Evolutionary conservation across 2,113 vertebrate species (phyloP).

Genomic region (Peucedramus taeniatus): DNA sequence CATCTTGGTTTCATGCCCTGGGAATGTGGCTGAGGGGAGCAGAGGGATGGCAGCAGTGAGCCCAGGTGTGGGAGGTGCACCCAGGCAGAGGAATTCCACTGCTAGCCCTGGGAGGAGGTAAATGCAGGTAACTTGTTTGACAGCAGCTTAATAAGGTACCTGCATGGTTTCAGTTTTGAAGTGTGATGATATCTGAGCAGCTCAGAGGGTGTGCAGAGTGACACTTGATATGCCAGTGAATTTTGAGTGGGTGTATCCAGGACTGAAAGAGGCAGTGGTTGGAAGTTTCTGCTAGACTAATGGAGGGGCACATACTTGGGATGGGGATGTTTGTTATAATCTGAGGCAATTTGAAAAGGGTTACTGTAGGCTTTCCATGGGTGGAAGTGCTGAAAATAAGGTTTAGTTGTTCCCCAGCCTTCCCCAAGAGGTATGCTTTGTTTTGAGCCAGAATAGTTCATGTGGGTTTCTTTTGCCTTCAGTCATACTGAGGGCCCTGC

Average conservation of each 20-base stretch:
- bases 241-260: background rate
- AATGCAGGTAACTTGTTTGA: too few relatives aligned
- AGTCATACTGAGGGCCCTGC: background rate
- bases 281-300: background rate
- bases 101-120: background rate
- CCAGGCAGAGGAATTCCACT: background rate
- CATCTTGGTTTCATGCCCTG: background rate
- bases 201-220: background rate
- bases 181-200: background rate
- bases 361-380: background rate
- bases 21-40: background rate
- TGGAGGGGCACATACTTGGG: too few relatives aligned
- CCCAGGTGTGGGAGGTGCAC: background rate
- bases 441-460: background rate
- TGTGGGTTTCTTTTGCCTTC: background rate
- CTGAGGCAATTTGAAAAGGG: background rate
- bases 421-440: rapidly evolving
- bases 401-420: background rate
- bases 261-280: background rate
- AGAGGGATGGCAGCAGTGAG: background rate
- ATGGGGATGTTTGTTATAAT: background rate
- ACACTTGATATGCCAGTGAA: background rate
- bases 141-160: background rate
- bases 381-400: background rate
- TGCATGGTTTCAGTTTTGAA: background rate